These are phyloP conservation scores for Cavia porcellus DNA, from an alignment of 2,113 vertebrate species.

Conservation along the genomic window DNA sequence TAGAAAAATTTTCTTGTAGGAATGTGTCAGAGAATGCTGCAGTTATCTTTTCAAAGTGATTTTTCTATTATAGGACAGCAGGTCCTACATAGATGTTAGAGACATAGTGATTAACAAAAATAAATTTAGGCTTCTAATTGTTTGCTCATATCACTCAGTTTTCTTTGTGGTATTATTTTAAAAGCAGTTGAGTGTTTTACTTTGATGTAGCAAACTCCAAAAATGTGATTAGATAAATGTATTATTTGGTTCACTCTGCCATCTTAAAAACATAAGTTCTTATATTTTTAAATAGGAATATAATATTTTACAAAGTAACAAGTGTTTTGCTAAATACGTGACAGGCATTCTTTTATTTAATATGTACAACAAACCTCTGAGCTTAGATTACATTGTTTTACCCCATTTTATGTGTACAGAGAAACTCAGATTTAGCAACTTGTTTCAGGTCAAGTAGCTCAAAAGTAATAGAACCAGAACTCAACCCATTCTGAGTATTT, in stretches of 20 bases:
- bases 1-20: constrained; percentile 57
- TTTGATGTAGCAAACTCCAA: constrained; percentile 56
- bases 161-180: constrained; percentile 60
- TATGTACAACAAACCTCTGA: not conserved
- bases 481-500: not conserved
- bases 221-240: constrained; percentile 34
- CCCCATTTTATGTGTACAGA: not conserved
- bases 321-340: not conserved
- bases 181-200: constrained; percentile 50
- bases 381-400: not conserved
- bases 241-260: constrained; percentile 54
- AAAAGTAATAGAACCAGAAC: not conserved
- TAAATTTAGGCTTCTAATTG: constrained; percentile 58
- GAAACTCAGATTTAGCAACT: not conserved
- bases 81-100: constrained; percentile 50
- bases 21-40: constrained; percentile 43
- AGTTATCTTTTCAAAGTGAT: constrained; percentile 48
- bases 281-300: constrained; percentile 21
- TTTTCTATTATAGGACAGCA: constrained; percentile 56
- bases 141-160: constrained; percentile 7
- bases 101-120: constrained; percentile 49
- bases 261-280: not conserved
- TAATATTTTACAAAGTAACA: constrained; percentile 18
- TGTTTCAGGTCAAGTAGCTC: not conserved
- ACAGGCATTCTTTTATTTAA: not conserved